Base-by-base conservation (phyloP, 2,888 invertebrate species). In the Drosophila cognata region DNA sequence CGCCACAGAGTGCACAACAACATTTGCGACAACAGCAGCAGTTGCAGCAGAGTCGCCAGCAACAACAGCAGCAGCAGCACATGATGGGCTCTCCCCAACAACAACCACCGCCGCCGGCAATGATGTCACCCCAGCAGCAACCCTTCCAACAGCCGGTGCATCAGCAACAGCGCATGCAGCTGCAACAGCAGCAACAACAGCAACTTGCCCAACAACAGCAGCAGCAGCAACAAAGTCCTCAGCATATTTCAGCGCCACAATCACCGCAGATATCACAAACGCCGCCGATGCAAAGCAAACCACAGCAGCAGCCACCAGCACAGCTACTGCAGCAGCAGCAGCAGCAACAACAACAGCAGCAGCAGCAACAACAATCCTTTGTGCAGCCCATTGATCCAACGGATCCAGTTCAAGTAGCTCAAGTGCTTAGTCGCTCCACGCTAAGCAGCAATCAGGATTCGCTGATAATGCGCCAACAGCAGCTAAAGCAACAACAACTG, bases 391-490 rank as follows among this genome's bases (percentile, higher is more conserved):
- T 93, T 38, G 93, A 93, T 81, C 93, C 93, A 1, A 93, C 92
- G 8, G 93, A 93, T 79, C 92, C 93, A 4, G 89, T 92, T 16
- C 92, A 93, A 63, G 93, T 93, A 13, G 92, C 93, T 5, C 93
- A 93, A 65, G 91, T 92, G 2, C 74, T 92, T 3, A 92, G 93
- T 69, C 90, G 93, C 8, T 92, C 93, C 0, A 90, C 93, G 0
- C 88, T 92, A 2, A 91, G 92, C 63, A 92, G 92, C 11, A 92
- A 92, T 76, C 93, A 93, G 74, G 93, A 93, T 36, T 92, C 92
- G 2, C 69, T 93, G 36, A 92, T 93, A 68, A 88, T 93, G 87
- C 86, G 92, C 4, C 92, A 93, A 57, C 91, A 93, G 74, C 92
- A 93, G 51, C 75, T 93, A 0, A 92, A 93, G 38, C 92, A 92